Base-by-base conservation (phyloP, 1,140 invertebrate genomes). In the Zaprionus capensis region DNA sequence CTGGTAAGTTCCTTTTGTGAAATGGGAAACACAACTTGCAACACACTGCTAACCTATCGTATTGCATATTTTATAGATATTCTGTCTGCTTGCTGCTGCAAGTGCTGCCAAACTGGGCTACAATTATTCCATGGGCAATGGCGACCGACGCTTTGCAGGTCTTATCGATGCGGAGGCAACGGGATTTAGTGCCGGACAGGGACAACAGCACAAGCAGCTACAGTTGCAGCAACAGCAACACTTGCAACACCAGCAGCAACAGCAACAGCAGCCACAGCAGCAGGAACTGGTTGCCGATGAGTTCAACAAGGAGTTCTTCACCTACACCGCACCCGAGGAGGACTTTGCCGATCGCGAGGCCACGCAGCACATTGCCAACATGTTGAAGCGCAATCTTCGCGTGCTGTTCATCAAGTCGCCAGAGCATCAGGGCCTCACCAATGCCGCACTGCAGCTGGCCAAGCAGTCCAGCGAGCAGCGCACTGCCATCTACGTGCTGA, bases 371-470 rank as follows among this genome's bases (percentile, higher is more conserved):
- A 73, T 91, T 2, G 71, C 82, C 64, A 78, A 59, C 34, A 82
- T 82, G 77, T 34, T 91, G 64, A 91, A 91, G 63, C 81, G 82
- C 0, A 91, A 91, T 59, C 71, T 91, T 14, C 82, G 82, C 12
- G 87, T 91, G 17, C 70, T 91, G 15, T 91, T 91, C 63, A 91
- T 91, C 70, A 91, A 91, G 53, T 82, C 87, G 6, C 87, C 87
- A 0, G 87, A 91, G 44, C 78, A 91, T 15, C 87, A 87, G 24
- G 87, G 87, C 4, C 74, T 91, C 6, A 76, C 80, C 38, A 83
- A 91, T 65, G 87, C 87, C 2, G 82, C 82, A 5, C 73, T 91
- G 7, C 87, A 91, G 73, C 53, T 91, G 70, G 87, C 87, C 64
- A 91, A 91, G 20, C 82, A 82, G 71, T 81, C 80, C 26, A 83